Base-by-base conservation (phyloP, 2,888 invertebrate genomes). In the Syritta pipiens region DNA sequence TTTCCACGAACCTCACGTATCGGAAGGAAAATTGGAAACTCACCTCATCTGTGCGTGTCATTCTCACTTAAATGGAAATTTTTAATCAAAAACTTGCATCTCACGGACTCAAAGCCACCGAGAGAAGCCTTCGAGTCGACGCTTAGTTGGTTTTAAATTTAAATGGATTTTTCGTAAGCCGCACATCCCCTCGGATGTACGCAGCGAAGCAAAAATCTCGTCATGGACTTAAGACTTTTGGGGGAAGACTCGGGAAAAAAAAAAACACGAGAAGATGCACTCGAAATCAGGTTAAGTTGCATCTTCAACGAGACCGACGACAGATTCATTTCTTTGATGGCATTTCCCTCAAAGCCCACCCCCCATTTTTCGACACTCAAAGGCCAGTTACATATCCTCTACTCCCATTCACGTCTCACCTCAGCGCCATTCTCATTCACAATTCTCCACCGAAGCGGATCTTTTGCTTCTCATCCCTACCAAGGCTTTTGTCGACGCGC, bases 251-350 rank as follows among this genome's bases (percentile, higher is more conserved):
- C 14, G 17, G 10, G 26, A 6, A 30, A n/a, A 44, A 4, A 26
- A 55, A 44, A 53, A 4, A 26, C 42, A 20, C 28, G 57, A 57
- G 57, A 37, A 65, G 49, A 63, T 57, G 12, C 51, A 40, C 55
- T 71, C 44, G 32, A 46, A 71, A 77, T 65, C 69, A 42, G 63
- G 76, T 77, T 69, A 71, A 59, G 57, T 57, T 63, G 46, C 19
- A 44, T 68, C 26, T 55, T 42, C 35, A 32, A 17, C 40, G 4
- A 19, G 19, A 22, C 0, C 22, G 20, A 40, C 35, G 14, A 12
- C 2, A n/a, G 7, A 42, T 19, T 60, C 59, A 60, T 49, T 75
- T 68, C 68, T 12, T 46, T 55, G 55, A 48, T 55, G 42, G 20
- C n/a, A 53, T 67, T 60, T 44, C 37, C 2, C 35, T 14, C 14